Conservation (phyloP, 2,797 vertebrate genomes). For the Antrozous pallidus region DNA sequence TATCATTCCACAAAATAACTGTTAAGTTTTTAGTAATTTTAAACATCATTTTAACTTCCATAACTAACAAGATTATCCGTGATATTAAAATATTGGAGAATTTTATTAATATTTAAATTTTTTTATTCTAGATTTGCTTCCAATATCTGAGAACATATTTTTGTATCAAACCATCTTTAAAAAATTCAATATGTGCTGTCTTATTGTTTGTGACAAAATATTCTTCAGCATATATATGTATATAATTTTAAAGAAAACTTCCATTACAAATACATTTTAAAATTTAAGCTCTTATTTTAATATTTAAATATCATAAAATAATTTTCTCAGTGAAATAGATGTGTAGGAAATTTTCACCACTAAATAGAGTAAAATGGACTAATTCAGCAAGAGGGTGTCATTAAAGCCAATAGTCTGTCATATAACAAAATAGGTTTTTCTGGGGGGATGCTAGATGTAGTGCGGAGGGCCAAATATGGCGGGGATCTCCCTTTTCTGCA, state of each 20-base stretch:
- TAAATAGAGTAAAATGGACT: background rate
- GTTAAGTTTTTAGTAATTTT: background rate
- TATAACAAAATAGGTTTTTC: background rate
- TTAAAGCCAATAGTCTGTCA: background rate
- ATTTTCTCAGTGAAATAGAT: background rate
- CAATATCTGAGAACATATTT: background rate
- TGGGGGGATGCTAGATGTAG: too few species aligned
- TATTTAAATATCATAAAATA: background rate
- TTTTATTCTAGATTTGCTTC: background rate
- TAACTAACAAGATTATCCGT: background rate
- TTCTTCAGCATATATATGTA: background rate
- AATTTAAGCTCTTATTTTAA: background rate
- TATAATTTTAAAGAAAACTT: background rate
- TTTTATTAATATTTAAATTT: background rate
- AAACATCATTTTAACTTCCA: background rate
- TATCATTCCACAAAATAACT: slow-evolving; percentile 28
- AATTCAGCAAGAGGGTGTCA: background rate
- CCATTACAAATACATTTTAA: background rate
- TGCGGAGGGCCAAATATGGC: too few species aligned
- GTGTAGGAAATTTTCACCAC: background rate
- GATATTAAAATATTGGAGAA: background rate
- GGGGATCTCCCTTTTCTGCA: too few species aligned
- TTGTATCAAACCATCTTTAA: background rate
- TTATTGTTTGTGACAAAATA: background rate
- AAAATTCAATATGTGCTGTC: background rate